Base-by-base conservation (phyloP, 2,797 vertebrate genomes). In the Coregonus sp. region DNA sequence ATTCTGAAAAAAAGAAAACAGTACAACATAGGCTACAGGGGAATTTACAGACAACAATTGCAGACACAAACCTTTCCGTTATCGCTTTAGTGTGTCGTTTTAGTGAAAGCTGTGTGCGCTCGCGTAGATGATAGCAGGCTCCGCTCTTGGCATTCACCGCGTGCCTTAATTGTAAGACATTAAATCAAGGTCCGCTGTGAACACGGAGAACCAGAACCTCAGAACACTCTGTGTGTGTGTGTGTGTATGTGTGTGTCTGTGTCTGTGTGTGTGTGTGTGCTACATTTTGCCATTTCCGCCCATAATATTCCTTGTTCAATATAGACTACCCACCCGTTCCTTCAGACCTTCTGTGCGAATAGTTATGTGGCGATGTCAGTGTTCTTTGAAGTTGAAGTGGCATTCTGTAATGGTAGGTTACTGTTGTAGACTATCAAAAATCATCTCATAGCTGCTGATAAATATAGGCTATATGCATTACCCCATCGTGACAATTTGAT, bases 161-260 rank as follows among this genome's bases (percentile, higher is more conserved):
- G 96, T 97, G 96, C 96, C 96, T 96, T 96, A 96, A 96, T 96
- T 96, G 96, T 96, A 96, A 98, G 97, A 99, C 97, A 99, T 99
- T 99, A 99, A 99, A 99, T 99, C 98, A 99, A 99, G 98, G 98
- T 99, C 97, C 98, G 98, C 98, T 99, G 98, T 99, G 98, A 99
- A 99, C 98, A 99, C 97, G 97, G 94, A 95, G 94, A 97, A 94
- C 94, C 93, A 95, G 94, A 97, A 94, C 94, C 94, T 89, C 81
- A 85, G 70, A 86, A 84, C 75, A 73, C 14, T n/a, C 6, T 11
- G 40, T 71, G 69, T 87, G 84, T 52, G 81, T 78, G 33, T 71
- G 75, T 70, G 74, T 78, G 73, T 72, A 59, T 79, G 73, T 74
- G 65, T 71, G 71, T 40, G 70, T 66, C 78, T 69, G 4, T 66